Evolutionary conservation across 2,888 invertebrate species (phyloP), one percentile per base, ranked within the genome.

Genomic region (Dryocosmus kuriphilus): DNA sequence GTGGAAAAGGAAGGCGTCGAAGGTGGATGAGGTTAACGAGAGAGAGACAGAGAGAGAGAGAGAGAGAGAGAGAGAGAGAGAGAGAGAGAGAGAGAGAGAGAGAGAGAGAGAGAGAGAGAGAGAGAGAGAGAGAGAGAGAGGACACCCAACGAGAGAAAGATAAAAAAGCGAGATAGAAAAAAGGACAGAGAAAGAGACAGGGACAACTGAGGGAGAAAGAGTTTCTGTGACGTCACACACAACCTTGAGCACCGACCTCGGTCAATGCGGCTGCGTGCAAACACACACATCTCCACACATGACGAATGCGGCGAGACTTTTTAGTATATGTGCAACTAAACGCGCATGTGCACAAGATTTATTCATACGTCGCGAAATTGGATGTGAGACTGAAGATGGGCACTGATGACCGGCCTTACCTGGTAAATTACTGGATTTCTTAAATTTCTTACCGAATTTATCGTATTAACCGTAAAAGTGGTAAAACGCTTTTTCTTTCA

Each of bases 231-330:
- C 90, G 90, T 90, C 89, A 90, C 84, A 71, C 76, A 79, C 85
- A 90, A 89, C 90, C 90, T 90, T 90, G 90, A 89, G 88, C 87
- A 86, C 87, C 89, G 89, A 89, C 90, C 90, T 90, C 89, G 90
- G 89, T 88, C 87, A 88, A 87, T 86, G 88, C 86, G 87, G 79
- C 82, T 86, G 82, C 78, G 46, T 46, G 30, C 9, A 24, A 19
- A 71, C 41, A 27, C 6, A 11, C 51, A n/a, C 19, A 32, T 30
- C 19, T 46, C 6, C 2, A 67, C 4, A 51, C 6, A 1, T 16
- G 30, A 46, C n/a, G 30, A 46, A 19, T 71, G 51, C 11, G n/a
- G 30, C 19, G 46, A 51, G 30, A 46, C 30, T 46, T 19, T 19
- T 9, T n/a, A 24, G 57, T 41, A 24, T 24, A 3, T 35, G 30